A percentile compares a stretch with the other conserved stretches of the same genome.
Conservation (phyloP, 2,797 vertebrate species). For the Eulemur rubriventer region DNA sequence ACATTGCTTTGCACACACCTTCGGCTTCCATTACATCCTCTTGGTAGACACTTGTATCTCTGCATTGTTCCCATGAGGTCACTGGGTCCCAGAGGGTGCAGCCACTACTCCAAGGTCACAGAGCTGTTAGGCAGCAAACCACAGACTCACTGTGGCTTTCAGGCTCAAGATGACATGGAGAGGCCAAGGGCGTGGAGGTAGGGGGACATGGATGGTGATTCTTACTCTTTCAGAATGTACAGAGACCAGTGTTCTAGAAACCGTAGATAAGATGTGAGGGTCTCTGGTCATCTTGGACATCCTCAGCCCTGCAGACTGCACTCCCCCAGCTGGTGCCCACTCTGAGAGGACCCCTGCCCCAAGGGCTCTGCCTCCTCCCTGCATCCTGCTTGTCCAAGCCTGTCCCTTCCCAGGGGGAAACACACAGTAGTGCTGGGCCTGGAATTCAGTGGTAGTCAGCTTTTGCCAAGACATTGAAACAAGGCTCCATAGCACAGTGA, state of each 20-base stretch:
- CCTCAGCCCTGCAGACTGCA: neutral
- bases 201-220: rapidly evolving
- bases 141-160: neutral
- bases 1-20: neutral
- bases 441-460: neutral
- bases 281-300: neutral
- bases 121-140: neutral
- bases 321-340: neutral
- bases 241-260: neutral
- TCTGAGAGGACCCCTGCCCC: neutral
- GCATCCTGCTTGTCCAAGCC: neutral
- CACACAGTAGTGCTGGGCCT: rapidly evolving
- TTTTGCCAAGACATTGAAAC: neutral
- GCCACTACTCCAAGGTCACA: neutral
- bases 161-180: neutral
- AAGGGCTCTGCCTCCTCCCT: neutral
- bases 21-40: neutral
- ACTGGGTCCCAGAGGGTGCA: neutral
- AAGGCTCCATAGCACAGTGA: neutral
- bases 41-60: neutral
- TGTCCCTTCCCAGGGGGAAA: neutral
- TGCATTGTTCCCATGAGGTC: neutral
- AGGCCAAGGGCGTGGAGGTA: neutral
- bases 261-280: neutral
- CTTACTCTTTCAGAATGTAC: neutral